These are phyloP conservation scores for Muntiacus muntjak DNA, from an alignment of 2,113 vertebrate species.

Conservation along the genomic window DNA sequence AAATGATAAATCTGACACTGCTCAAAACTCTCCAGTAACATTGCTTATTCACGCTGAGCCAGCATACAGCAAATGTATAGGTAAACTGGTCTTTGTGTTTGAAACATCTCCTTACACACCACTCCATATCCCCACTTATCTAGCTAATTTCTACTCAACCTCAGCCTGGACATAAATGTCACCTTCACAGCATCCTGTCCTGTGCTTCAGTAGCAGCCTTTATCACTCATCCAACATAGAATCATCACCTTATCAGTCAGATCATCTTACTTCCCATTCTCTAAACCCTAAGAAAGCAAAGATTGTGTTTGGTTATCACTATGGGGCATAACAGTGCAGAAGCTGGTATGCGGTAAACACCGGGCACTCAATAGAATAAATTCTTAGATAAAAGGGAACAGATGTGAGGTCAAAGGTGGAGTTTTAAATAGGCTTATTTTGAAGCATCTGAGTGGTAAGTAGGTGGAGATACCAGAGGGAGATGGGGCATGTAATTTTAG, in stretches of 20 bases:
- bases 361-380: neutral
- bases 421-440: neutral
- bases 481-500: neutral
- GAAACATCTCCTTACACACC: neutral
- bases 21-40: neutral
- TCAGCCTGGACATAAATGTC: neutral
- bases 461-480: neutral
- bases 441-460: neutral
- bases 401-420: neutral
- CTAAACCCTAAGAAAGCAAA: neutral
- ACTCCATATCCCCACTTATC: neutral
- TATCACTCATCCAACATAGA: neutral
- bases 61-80: neutral
- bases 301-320: neutral
- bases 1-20: neutral
- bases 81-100: neutral
- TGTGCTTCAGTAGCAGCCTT: neutral
- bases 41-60: neutral
- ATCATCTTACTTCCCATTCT: neutral
- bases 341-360: neutral
- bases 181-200: neutral
- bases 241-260: neutral
- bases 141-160: neutral
- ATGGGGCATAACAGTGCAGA: fast-evolving
- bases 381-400: neutral